Conservation (phyloP, 2,113 vertebrate genomes). For the Spea multiplicata region DNA sequence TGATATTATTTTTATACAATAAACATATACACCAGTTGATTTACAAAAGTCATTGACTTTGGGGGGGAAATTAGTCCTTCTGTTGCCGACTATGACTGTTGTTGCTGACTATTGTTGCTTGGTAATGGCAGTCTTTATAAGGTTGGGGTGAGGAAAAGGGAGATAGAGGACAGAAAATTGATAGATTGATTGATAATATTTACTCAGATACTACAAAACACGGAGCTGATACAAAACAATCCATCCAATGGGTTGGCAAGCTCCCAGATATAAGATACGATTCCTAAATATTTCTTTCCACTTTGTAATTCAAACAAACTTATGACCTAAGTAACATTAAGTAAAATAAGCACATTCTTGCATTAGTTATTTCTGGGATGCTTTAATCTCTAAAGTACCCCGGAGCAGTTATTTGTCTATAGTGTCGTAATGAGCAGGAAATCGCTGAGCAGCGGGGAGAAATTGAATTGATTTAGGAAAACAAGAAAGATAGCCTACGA, state of each 20-base stretch:
- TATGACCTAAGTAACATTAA: slow-evolving; percentile 36
- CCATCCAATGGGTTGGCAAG: slow-evolving; percentile 6
- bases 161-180: too few species aligned
- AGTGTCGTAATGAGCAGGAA: slow-evolving; percentile 40
- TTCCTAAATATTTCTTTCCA: slow-evolving; percentile 22
- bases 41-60: too few species aligned
- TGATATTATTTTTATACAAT: too few species aligned
- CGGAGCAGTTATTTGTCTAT: slow-evolving; percentile 33
- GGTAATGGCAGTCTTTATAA: too few species aligned
- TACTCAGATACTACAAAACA: too few species aligned
- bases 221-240: neutral
- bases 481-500: slow-evolving; percentile 1
- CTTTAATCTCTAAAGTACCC: slow-evolving; percentile 29
- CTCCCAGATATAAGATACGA: neutral
- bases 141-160: too few species aligned
- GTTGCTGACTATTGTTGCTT: too few species aligned
- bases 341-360: slow-evolving; percentile 21
- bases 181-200: too few species aligned
- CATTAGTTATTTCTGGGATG: slow-evolving; percentile 33
- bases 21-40: too few species aligned
- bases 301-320: slow-evolving; percentile 29
- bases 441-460: slow-evolving; percentile 37
- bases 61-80: too few species aligned
- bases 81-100: too few species aligned
- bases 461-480: slow-evolving; percentile 38